Conservation (phyloP, 2,797 vertebrate species). For the Phrynocephalus vlangalii region DNA sequence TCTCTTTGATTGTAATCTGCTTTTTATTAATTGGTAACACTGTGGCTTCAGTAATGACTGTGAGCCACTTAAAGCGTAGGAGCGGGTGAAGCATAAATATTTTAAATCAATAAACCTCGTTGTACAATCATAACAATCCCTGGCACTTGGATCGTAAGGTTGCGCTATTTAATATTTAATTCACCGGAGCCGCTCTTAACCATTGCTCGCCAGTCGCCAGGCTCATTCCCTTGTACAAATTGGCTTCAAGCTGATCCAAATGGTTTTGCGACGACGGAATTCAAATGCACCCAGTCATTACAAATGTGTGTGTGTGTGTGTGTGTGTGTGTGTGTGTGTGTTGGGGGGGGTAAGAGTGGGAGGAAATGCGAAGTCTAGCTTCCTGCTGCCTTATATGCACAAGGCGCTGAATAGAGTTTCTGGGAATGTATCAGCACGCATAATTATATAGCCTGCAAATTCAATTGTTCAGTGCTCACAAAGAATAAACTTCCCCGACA, state of each 20-base stretch:
- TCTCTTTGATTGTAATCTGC: background rate
- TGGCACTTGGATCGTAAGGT: slow-evolving; percentile 27
- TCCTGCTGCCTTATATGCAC: background rate
- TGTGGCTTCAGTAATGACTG: background rate
- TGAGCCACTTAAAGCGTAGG: background rate
- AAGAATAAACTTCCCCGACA: background rate
- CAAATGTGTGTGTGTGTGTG: background rate
- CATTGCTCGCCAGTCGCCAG: slow-evolving; percentile 36
- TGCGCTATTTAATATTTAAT: slow-evolving; percentile 40
- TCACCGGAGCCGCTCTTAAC: slow-evolving; percentile 13
- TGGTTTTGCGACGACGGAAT: slow-evolving; percentile 22
- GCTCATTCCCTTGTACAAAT: slow-evolving; percentile 16
- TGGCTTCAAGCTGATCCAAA: slow-evolving; percentile 31
- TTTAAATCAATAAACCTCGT: slow-evolving; percentile 10
- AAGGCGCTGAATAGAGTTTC: background rate
- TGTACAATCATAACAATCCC: slow-evolving; percentile 49
- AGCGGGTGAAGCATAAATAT: background rate
- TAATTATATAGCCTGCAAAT: background rate
- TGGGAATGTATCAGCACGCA: background rate
- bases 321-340: too few relatives aligned
- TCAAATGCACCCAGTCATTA: slow-evolving; percentile 6
- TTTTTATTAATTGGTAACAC: background rate
- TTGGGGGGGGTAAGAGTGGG: background rate
- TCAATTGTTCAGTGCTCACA: background rate
- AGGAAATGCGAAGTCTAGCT: background rate